These are phyloP conservation scores for Masticophis lateralis DNA, from an alignment of 2,797 vertebrate genomes.

Conservation along the genomic window DNA sequence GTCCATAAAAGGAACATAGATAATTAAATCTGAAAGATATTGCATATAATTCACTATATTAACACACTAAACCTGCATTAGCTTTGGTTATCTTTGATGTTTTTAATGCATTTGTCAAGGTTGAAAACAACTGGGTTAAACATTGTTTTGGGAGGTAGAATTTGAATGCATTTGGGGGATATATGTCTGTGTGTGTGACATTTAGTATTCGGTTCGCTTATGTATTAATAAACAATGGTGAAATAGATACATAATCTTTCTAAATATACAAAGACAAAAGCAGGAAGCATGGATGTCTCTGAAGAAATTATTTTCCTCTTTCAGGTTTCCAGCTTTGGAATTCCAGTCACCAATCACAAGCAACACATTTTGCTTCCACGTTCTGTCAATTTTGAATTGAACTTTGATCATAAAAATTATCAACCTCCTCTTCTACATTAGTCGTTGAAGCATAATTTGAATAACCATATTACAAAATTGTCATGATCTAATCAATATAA, in stretches of 20 bases:
- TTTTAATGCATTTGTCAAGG: neutral
- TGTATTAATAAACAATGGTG: neutral
- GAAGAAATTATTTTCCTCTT: neutral
- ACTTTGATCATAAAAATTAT: neutral
- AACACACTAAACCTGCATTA: neutral
- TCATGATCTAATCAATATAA: neutral
- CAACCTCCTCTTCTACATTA: neutral
- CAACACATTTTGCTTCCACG: neutral
- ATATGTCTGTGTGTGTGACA: neutral
- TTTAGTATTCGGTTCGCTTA: neutral
- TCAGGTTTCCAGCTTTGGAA: neutral
- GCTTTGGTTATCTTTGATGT: neutral
- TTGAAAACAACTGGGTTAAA: neutral
- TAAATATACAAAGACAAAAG: neutral
- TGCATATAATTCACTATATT: neutral
- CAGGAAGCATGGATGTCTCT: neutral
- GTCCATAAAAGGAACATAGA: neutral
- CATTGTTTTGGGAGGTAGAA: neutral
- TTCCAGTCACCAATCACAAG: neutral
- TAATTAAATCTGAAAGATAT: neutral
- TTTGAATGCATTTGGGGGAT: neutral
- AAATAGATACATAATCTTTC: neutral
- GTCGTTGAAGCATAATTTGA: neutral
- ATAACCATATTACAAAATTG: neutral
- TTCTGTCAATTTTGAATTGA: neutral